Base-by-base conservation (phyloP, 1,140 invertebrate genomes). In the Steinernema feltiae region DNA sequence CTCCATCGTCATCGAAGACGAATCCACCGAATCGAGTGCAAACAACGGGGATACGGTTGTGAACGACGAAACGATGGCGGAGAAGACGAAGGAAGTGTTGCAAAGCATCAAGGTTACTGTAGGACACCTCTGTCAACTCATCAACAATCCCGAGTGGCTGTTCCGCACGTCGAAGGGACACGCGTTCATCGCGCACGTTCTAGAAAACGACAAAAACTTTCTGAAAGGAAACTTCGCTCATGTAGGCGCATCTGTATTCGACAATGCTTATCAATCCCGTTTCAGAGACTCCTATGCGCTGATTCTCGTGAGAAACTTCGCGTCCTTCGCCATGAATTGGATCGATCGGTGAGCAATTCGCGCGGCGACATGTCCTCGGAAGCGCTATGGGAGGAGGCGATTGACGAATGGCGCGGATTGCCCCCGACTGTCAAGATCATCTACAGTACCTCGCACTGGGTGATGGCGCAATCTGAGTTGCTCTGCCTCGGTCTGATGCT, bases 151-250 rank as follows among this genome's bases (percentile, higher is more conserved):
- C 53, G 53, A 63, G 53, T 63, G 53, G 53, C 53, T 63, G 12
- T 63, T 63, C 24, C 15, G 53, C 7, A 63, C 53, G 7, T 63
- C 53, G 53, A 63, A 63, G 53, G 53, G 53, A 27, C 53, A 63
- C 53, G 53, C 53, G 15, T 63, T 63, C 24, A 63, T 63, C 24
- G 53, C 53, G 12, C 53, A 63, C 53, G 53, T 63, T 12, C 53
- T 63, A 7, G 53, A 63, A 21, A 63, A 63, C 53, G 53, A 63
- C 24, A 63, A 63, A 21, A 63, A 63, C 24, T 63, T 17, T 21
- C 24, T 63, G 53, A 63, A 63, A 63, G 53, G 53, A 63, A 63
- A 63, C 24, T 63, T 63, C 53, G 53, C 53, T n/a, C 53, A 63
- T 15, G 53, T 63, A 63, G 53, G 53, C 41, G n/a, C 41, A 63